Percentiles rank a stretch among this genome's conserved stretches.
Conservation (phyloP, 2,113 vertebrate species). For the Bothrops jararaca region DNA sequence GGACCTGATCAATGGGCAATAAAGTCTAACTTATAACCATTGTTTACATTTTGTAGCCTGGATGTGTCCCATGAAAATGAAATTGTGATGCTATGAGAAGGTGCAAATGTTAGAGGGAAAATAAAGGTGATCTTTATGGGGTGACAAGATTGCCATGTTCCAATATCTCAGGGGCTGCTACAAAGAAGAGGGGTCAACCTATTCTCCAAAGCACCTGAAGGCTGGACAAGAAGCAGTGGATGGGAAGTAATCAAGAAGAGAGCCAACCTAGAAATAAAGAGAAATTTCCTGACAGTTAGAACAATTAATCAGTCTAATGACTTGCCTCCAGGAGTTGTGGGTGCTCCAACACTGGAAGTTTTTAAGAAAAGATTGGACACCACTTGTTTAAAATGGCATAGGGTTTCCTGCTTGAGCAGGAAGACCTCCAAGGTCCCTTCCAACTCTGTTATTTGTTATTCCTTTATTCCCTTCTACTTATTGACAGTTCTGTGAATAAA, state of each 20-base stretch:
- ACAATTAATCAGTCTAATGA: neutral
- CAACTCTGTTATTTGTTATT: neutral
- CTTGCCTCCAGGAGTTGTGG: neutral
- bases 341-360: neutral
- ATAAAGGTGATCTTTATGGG: neutral
- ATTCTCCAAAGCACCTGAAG: neutral
- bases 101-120: neutral
- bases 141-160: neutral
- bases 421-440: neutral
- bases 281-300: neutral
- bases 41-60: neutral
- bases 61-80: neutral
- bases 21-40: fast-evolving
- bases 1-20: neutral
- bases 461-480: neutral
- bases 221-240: neutral
- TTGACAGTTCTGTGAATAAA: no score
- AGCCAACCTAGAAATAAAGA: neutral
- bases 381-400: no score
- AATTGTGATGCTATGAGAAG: neutral
- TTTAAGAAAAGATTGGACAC: neutral
- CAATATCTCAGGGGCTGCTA: neutral
- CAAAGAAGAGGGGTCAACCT: neutral
- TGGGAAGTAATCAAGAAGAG: neutral
- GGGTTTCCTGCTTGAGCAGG: no score